These are phyloP conservation scores for Oligia fasciuncula DNA, from an alignment of 2,888 invertebrate species.

Conservation along the genomic window DNA sequence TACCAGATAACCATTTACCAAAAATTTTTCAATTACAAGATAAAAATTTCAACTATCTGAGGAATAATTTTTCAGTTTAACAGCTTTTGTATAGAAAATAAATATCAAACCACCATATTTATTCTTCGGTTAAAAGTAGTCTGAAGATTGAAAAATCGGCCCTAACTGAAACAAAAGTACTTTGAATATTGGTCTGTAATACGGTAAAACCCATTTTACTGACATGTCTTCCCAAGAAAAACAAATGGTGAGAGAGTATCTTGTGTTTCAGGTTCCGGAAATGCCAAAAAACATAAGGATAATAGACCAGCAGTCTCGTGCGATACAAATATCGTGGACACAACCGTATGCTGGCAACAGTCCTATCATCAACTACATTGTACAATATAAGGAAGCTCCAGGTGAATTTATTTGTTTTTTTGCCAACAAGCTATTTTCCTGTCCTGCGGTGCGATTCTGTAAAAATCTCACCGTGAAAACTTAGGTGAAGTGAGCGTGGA, in stretches of 20 bases:
- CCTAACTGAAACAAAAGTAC: background rate
- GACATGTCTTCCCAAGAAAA: background rate
- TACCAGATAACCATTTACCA: background rate
- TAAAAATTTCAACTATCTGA: background rate
- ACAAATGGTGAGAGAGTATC: background rate
- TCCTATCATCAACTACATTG: slow-evolving; percentile 96
- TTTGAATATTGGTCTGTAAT: background rate
- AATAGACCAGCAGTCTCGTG: slow-evolving; percentile 95
- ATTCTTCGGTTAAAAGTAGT: no score
- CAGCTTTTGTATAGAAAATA: background rate
- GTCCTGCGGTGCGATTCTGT: no score
- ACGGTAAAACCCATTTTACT: background rate
- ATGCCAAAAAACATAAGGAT: slow-evolving; percentile 96
- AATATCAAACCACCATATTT: background rate
- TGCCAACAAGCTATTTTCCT: background rate
- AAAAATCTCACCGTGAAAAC: no score
- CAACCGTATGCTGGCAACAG: slow-evolving; percentile 97
- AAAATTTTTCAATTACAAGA: no score
- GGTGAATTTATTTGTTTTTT: slow-evolving; percentile 84
- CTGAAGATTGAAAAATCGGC: no score
- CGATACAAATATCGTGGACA: slow-evolving; percentile 96
- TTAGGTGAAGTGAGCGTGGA: no score
- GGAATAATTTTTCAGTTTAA: background rate
- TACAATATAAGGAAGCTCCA: slow-evolving; percentile 96
- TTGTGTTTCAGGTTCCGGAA: slow-evolving; percentile 93